A percentile compares a stretch with the other conserved stretches of the same genome.
Evolutionary conservation across 2,113 vertebrate species (phyloP).

Genomic region (Microtus ochrogaster): DNA sequence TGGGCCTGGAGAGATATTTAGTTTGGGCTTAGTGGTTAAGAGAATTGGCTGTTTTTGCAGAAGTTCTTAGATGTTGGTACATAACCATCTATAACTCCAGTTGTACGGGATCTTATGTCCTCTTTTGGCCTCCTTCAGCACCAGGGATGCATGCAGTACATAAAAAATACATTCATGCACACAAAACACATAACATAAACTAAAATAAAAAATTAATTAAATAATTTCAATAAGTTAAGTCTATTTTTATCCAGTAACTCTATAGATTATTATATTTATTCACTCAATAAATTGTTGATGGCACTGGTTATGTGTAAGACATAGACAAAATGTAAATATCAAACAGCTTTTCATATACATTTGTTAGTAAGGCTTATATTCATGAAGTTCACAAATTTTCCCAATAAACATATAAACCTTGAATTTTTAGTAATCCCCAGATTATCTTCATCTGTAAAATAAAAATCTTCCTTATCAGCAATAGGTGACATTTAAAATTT

Average conservation of each 20-base stretch:
- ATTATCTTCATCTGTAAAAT: constrained; percentile 20
- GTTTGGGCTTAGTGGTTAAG: not conserved
- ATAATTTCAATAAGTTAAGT: not conserved
- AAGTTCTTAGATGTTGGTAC: not conserved
- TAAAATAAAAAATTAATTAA: not conserved
- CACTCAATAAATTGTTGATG: constrained; percentile 23
- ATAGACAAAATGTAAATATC: not conserved
- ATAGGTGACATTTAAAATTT: constrained; percentile 23
- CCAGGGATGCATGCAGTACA: not conserved
- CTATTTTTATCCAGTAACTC: constrained; percentile 21
- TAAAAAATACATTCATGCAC: not conserved
- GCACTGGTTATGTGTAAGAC: not conserved
- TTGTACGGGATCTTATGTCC: not conserved
- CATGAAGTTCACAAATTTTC: constrained; percentile 6
- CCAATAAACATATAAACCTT: not conserved
- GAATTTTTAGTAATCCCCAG: not conserved
- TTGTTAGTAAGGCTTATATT: not conserved
- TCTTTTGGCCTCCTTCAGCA: not conserved
- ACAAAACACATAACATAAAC: not conserved
- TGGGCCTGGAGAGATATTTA: not conserved
- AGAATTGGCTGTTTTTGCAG: not conserved
- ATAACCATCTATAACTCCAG: not conserved
- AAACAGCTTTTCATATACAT: constrained; percentile 1
- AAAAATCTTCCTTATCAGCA: not conserved
- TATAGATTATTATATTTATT: constrained; percentile 8